phyloP scores from a whole-genome alignment of 1,140 invertebrate species.

The Chrysomallon squamiferum region DNA sequence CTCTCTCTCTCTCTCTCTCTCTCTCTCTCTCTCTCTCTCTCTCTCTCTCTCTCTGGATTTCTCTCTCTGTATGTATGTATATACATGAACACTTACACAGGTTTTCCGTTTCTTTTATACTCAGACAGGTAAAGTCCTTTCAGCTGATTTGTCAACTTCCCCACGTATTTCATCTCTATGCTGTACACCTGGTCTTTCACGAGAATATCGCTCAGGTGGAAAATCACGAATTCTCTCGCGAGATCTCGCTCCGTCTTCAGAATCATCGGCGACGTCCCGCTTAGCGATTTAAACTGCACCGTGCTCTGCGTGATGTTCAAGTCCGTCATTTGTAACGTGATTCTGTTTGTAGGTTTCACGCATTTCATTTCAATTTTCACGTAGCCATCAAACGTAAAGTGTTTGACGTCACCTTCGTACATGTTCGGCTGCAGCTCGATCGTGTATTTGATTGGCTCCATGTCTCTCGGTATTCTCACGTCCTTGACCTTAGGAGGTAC shows the following conservation, averaged over 20 bases:
- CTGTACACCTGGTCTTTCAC: slow-evolving; percentile 68
- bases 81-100: slow-evolving; percentile 52
- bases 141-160: slow-evolving; percentile 76
- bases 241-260: slow-evolving; percentile 62
- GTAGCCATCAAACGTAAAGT: slow-evolving; percentile 72
- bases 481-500: slow-evolving; percentile 11
- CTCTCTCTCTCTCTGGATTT: neutral
- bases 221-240: slow-evolving; percentile 72
- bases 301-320: slow-evolving; percentile 32
- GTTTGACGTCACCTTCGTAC: slow-evolving; percentile 29
- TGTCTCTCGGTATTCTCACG: slow-evolving; percentile 44
- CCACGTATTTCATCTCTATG: slow-evolving; percentile 73
- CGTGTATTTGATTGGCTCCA: slow-evolving; percentile 55
- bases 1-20: too few species aligned
- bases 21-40: neutral
- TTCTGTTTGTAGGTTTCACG: slow-evolving; percentile 68
- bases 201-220: slow-evolving; percentile 67
- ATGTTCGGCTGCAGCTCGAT: slow-evolving; percentile 57
- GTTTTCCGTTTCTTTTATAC: slow-evolving; percentile 42
- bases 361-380: slow-evolving; percentile 74
- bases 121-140: slow-evolving; percentile 52
- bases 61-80: neutral
- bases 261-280: slow-evolving; percentile 15
- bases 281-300: slow-evolving; percentile 11
- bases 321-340: slow-evolving; percentile 72